phyloP scores from a whole-genome alignment of 2,888 invertebrate species.

The Elegia similella region DNA sequence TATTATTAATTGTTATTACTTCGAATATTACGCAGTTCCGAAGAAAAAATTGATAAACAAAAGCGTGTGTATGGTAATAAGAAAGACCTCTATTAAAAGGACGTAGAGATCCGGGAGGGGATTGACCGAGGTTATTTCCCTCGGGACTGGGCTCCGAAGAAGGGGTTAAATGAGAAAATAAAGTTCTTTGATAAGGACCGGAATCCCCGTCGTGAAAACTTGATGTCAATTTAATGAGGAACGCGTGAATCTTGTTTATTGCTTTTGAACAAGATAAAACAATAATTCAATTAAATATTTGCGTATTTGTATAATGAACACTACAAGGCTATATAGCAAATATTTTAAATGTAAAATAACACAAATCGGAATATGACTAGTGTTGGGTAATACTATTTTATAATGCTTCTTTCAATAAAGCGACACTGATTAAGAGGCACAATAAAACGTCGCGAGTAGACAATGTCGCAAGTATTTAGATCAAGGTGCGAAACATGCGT shows the following conservation, averaged over 20 bases:
- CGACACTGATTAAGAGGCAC: conserved; percentile 50
- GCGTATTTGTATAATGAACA: no score
- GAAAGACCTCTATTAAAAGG: conserved; percentile 37
- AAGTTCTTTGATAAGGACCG: conserved; percentile 26
- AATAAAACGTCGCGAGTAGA: conserved; percentile 62
- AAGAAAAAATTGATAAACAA: not conserved
- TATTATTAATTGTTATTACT: not conserved
- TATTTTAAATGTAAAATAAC: not conserved
- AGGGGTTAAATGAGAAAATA: conserved; percentile 37
- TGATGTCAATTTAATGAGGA: not conserved
- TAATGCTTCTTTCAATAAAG: conserved; percentile 6
- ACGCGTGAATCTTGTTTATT: not conserved
- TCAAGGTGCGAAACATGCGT: conserved; percentile 79
- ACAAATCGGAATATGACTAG: not conserved
- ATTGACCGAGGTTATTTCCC: conserved; percentile 60
- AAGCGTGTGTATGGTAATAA: conserved; percentile 17
- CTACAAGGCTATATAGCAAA: not conserved
- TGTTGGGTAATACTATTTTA: not conserved
- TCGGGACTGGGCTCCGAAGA: conserved; percentile 34
- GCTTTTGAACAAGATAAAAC: no score
- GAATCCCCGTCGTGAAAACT: conserved; percentile 21
- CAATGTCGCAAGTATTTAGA: conserved; percentile 80
- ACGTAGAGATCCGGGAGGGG: conserved; percentile 43
- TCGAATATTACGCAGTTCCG: not conserved
- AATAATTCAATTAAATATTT: no score